phyloP scores from a whole-genome alignment of 2,888 invertebrate genomes.

The Cremastobaeus sp. region DNA sequence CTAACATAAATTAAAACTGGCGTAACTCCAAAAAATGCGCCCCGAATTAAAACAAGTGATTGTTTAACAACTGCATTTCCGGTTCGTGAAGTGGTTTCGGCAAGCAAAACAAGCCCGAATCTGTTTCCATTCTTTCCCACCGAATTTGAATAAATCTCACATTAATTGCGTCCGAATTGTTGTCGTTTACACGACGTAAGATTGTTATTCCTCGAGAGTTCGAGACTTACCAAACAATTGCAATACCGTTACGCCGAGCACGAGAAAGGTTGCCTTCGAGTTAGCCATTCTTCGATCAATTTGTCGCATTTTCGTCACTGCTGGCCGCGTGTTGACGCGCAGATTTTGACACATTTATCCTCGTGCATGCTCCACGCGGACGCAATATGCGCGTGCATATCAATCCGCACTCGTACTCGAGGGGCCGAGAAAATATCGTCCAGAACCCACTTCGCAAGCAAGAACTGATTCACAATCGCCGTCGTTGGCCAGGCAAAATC shows the following conservation, averaged over 20 bases:
- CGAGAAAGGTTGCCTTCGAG: conserved; percentile 38
- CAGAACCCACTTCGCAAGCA: too few relatives aligned
- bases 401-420: conserved; percentile 21
- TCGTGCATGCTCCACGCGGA: conserved; percentile 35
- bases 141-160: too few relatives aligned
- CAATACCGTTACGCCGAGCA: conserved; percentile 47
- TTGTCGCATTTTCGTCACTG: conserved; percentile 33
- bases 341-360: conserved; percentile 49
- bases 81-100: too few relatives aligned
- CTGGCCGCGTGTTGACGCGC: conserved; percentile 18
- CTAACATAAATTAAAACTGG: too few relatives aligned
- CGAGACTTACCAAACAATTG: conserved; percentile 45
- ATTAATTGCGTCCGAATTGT: too few relatives aligned
- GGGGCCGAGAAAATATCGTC: conserved; percentile 1
- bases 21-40: too few relatives aligned
- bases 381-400: conserved; percentile 17
- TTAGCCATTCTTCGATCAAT: conserved; percentile 49
- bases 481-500: not conserved
- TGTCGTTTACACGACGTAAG: too few relatives aligned
- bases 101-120: too few relatives aligned
- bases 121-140: too few relatives aligned
- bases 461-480: not conserved
- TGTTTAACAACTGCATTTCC: too few relatives aligned
- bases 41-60: too few relatives aligned
- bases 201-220: too few relatives aligned